Evolutionary conservation across 2,113 vertebrate genomes (phyloP).

Genomic region (Copsychus sechellarum): DNA sequence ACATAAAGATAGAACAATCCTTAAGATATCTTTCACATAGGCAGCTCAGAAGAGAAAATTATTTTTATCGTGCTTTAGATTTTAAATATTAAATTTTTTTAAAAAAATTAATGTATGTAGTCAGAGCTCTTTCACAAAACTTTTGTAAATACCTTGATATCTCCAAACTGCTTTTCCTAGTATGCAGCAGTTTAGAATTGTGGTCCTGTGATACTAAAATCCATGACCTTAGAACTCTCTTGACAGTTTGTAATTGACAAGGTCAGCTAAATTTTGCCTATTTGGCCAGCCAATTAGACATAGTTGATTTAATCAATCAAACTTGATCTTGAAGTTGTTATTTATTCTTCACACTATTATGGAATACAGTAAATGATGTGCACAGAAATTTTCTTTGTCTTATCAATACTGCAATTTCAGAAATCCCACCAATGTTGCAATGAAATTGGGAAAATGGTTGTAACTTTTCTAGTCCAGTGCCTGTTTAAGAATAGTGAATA

Average conservation of each 20-base stretch:
- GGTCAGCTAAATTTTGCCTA: neutral
- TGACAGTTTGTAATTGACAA: neutral
- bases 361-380: neutral
- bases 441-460: neutral
- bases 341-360: neutral
- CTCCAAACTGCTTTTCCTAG: neutral
- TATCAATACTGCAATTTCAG: neutral
- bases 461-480: neutral
- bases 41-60: neutral
- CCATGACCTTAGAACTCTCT: neutral
- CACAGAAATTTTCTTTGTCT: neutral
- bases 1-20: neutral
- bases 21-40: neutral
- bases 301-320: neutral
- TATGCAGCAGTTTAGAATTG: neutral
- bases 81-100: neutral
- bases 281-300: neutral
- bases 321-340: neutral
- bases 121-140: neutral
- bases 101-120: rapidly evolving
- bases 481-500: neutral
- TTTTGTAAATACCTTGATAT: neutral
- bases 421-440: neutral
- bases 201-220: neutral
- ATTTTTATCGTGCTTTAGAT: neutral